A percentile compares a stretch with the other conserved stretches of the same genome.
phyloP scores from a whole-genome alignment of 2,888 invertebrate genomes.

The Allophyes oxyacanthae region DNA sequence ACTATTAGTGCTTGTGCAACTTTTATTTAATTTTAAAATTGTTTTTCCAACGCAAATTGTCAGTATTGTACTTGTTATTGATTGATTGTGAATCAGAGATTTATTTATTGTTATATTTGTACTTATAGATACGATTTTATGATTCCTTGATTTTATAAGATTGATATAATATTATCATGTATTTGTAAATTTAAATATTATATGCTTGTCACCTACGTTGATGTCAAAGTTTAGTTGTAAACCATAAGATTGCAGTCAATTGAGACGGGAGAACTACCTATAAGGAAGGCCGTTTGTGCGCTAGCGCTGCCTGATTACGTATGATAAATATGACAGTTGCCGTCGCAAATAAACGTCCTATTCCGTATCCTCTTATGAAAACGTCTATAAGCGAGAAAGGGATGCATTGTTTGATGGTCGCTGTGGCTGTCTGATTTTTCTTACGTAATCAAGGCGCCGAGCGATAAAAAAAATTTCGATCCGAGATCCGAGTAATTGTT shows the following conservation, averaged over 20 bases:
- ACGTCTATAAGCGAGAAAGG: too few relatives aligned
- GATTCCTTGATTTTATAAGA: constrained; percentile 24
- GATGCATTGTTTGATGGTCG: too few relatives aligned
- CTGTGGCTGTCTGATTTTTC: too few relatives aligned
- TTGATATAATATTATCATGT: constrained; percentile 1
- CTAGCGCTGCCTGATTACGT: too few relatives aligned
- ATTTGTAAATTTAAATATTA: neutral
- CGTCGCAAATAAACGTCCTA: too few relatives aligned
- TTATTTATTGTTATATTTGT: constrained; percentile 60
- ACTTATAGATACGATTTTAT: constrained; percentile 39
- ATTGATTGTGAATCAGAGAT: constrained; percentile 51
- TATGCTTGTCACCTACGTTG: constrained; percentile 5
- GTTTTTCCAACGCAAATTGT: constrained; percentile 19
- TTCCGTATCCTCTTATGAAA: too few relatives aligned
- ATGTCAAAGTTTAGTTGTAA: constrained; percentile 2
- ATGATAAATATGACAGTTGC: too few relatives aligned
- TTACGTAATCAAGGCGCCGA: too few relatives aligned
- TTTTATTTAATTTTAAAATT: constrained; percentile 22
- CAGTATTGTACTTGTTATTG: constrained; percentile 54
- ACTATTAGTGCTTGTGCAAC: too few relatives aligned
- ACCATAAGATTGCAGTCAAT: neutral
- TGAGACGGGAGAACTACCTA: neutral
- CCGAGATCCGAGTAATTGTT: too few relatives aligned
- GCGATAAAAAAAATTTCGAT: too few relatives aligned
- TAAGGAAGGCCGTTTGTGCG: too few relatives aligned